Evolutionary conservation across 2,113 vertebrate genomes (phyloP).

Genomic region (Eira barbara): DNA sequence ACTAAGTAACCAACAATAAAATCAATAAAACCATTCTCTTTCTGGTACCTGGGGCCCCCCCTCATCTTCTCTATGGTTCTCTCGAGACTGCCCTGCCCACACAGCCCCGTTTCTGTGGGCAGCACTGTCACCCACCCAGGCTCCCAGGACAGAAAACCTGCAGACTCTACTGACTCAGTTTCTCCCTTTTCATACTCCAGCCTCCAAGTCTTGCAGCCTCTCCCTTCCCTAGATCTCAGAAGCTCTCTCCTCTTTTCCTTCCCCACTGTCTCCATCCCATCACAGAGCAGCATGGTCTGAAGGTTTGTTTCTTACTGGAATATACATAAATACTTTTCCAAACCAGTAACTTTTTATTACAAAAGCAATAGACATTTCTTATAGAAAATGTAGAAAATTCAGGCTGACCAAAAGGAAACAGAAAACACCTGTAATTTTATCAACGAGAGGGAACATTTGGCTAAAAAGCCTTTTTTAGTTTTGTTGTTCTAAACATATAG

Average conservation of each 20-base stretch:
- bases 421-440: not conserved
- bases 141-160: not conserved
- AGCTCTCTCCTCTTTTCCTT: not conserved
- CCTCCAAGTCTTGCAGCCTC: not conserved
- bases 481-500: not conserved
- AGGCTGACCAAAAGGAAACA: not conserved
- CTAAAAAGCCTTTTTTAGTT: not conserved
- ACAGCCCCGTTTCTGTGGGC: not conserved
- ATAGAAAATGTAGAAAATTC: not conserved
- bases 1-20: not conserved
- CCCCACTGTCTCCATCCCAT: not conserved
- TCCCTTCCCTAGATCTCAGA: not conserved
- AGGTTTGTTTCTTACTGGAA: not conserved
- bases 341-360: not conserved
- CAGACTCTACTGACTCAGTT: not conserved
- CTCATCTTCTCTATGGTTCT: not conserved
- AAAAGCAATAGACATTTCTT: constrained; percentile 7
- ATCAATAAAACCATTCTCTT: not conserved
- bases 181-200: not conserved
- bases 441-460: not conserved
- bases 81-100: not conserved
- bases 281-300: not conserved
- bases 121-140: not conserved
- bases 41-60: not conserved
- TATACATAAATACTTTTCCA: not conserved